Evolutionary conservation across 2,888 invertebrate species (phyloP), one percentile per base, ranked within the genome.

Genomic region (Tetranychus piercei): DNA sequence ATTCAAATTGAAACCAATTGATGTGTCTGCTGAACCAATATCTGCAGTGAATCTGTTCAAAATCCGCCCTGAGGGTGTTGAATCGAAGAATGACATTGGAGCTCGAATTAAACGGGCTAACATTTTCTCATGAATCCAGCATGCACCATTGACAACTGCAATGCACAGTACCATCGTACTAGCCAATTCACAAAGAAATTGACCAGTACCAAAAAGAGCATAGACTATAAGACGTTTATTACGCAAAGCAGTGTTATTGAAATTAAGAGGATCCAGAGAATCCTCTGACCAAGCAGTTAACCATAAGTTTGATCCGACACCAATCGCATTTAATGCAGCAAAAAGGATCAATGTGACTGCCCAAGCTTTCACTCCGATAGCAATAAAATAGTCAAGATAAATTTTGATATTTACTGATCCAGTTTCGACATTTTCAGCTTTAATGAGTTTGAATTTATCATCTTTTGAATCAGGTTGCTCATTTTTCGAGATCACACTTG

Each of bases 281-380:
- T 34, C 34, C 4, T 34, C 34, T 34, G 78, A 79, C 80, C 80
- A 80, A 9, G 72, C 76, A 55, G 76, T 78, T 1, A 80, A 74
- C 79, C 79, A 80, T 5, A 80, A 9, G 72, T 78, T 79, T n/a
- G 78, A 76, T 6, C 75, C 77, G 9, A 79, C 20, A 44, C 45
- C 70, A n/a, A 76, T 66, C 5, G 64, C 18, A 75, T 11, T 43
- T 8, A 65, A 8, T 20, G 23, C 65, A n/a, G 65, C 8, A 64
- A 72, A 23, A 6, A 43, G 73, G 1, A 70, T 1, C 74, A 93
- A 72, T 43, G 70, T 34, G 44, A 75, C 80, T 83, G 85, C 86
- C 85, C 85, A 81, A 80, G 80, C 83, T 83, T 76, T 81, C 80
- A 76, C 3, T 15, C 71, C 69, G 11, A 76, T 71, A 5, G 74